Conservation (phyloP, 2,797 vertebrate species). For the Emydoidea blandingii region DNA sequence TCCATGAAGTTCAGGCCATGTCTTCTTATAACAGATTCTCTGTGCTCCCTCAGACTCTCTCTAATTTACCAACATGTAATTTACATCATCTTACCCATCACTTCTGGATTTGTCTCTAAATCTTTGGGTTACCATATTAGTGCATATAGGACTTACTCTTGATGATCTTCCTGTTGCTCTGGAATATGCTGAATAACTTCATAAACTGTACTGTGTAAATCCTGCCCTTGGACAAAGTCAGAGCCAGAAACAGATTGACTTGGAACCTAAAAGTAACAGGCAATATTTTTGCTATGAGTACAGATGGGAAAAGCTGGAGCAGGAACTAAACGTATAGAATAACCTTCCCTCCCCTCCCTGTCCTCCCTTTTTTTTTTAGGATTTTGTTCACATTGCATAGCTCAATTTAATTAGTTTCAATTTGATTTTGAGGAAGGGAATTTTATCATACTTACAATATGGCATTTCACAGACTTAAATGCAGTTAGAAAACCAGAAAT, state of each 20-base stretch:
- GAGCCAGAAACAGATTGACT: conserved; percentile 82
- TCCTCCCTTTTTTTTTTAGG: neutral
- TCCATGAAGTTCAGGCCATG: neutral
- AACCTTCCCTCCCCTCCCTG: neutral
- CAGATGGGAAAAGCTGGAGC: neutral
- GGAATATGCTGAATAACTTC: conserved; percentile 95
- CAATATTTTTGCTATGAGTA: conserved; percentile 5
- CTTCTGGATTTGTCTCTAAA: neutral
- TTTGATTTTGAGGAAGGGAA: neutral
- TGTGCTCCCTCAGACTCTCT: neutral
- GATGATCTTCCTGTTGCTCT: conserved; percentile 84
- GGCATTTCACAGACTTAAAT: neutral
- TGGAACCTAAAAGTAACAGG: conserved; percentile 82
- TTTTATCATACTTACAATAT: neutral
- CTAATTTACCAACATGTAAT: neutral
- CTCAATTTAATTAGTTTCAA: neutral
- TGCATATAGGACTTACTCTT: conserved; percentile 79
- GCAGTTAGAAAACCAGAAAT: neutral
- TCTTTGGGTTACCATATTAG: accelerated
- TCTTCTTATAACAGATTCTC: neutral
- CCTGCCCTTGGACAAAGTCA: conserved; percentile 81
- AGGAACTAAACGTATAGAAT: neutral
- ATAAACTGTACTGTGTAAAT: conserved; percentile 91
- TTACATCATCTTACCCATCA: neutral
- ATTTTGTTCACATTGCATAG: neutral